Percentiles rank a stretch among this genome's conserved stretches.
phyloP scores from a whole-genome alignment of 2,113 vertebrate genomes.

The Andinoacara biseriatus region DNA sequence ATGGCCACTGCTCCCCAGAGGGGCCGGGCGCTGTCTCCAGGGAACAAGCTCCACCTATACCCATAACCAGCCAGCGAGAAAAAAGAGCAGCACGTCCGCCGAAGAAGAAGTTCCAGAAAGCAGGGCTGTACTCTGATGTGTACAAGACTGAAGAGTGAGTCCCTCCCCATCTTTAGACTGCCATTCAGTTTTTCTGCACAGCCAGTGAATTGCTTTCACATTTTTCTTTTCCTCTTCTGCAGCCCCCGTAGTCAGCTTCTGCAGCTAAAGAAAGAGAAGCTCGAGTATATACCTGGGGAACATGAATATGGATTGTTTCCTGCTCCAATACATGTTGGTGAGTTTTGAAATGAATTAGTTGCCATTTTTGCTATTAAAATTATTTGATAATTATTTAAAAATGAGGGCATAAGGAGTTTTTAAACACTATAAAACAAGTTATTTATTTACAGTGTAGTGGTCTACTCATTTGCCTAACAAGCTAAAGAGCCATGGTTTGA shows the following conservation, averaged over 20 bases:
- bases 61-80: constrained; percentile 74
- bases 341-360: constrained; percentile 65
- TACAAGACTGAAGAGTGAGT: constrained; percentile 83
- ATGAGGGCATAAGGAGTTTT: neutral
- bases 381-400: neutral
- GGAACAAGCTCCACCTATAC: constrained; percentile 71
- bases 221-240: neutral
- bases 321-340: constrained; percentile 95
- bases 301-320: constrained; percentile 95
- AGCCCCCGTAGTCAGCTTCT: constrained; percentile 94
- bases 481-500: too few relatives aligned
- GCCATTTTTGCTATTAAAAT: neutral
- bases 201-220: neutral
- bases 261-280: constrained; percentile 94
- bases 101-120: constrained; percentile 86
- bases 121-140: constrained; percentile 83
- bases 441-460: neutral
- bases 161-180: neutral
- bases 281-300: constrained; percentile 94
- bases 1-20: constrained; percentile 72
- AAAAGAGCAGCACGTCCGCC: constrained; percentile 81
- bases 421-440: neutral
- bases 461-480: neutral
- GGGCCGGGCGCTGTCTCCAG: constrained; percentile 49
- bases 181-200: neutral